Base-by-base conservation (phyloP, 2,797 vertebrate species). In the Cyprinodon diabolis region DNA sequence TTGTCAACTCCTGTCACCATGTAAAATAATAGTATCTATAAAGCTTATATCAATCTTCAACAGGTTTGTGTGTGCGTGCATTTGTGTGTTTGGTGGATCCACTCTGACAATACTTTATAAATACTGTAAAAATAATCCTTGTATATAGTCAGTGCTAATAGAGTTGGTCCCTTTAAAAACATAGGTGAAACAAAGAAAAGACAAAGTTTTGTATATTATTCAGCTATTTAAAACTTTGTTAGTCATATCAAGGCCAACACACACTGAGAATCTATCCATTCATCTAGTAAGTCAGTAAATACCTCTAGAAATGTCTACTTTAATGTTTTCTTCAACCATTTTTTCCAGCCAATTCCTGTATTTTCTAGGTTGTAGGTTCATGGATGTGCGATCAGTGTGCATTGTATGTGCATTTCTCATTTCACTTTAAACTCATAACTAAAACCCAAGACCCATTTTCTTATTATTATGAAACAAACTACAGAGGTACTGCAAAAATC, bases 11-110 rank as follows among this genome's bases (percentile, higher is more conserved):
- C 83, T 69, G 82, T 95, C 84, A 81, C 93, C 88, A 92, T 94
- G 90, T 92, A 91, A 94, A 95, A 92, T 81, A 55, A 90, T 89
- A 70, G 87, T 87, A 77, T 88, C 72, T 83, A 80, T 76, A 66
- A 80, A 83, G 87, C 80, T 83, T 13, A 17, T 48, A 58, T 15
- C 8, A 47, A 30, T 48, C 55, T 70, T 35, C 4, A 70, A 21
- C 43, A 48, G 23, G 30, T 55, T 21, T 60, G 54, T 81, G 69
- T 76, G 71, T 69, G 51, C 80, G 69, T 75, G 51, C 69, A 76
- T 58, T 74, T 74, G 77, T 85, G 84, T 76, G 75, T 77, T 63
- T 51, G 51, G 84, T 79, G 80, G 23, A 66, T 87, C 60, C 75
- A 57, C 67, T 83, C n/a, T 58, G 65, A 68, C 45, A 78, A 76